Percentiles rank a stretch among this genome's conserved stretches.
phyloP scores from a whole-genome alignment of 2,888 invertebrate genomes.

The Cancer borealis region DNA sequence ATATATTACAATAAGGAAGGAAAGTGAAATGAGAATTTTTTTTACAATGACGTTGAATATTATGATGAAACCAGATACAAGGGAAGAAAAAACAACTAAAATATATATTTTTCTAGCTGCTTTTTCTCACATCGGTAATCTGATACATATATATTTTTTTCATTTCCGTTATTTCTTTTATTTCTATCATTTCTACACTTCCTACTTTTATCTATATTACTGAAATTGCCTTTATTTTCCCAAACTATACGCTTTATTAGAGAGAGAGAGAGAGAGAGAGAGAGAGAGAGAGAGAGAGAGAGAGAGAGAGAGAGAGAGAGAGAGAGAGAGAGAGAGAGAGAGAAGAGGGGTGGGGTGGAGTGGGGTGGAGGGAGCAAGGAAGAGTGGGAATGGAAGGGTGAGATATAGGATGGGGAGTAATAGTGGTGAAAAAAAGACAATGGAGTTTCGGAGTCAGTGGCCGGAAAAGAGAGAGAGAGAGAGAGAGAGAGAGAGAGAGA shows the following conservation, averaged over 20 bases:
- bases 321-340: constrained; percentile 39
- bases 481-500: constrained; percentile 40
- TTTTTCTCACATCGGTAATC: too few species aligned
- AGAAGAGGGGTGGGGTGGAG: neutral
- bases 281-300: constrained; percentile 24
- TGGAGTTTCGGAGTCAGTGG: neutral
- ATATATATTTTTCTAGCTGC: neutral
- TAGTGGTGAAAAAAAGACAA: constrained; percentile 35
- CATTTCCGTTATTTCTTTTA: neutral
- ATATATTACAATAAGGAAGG: neutral
- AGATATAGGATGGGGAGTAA: constrained; percentile 25
- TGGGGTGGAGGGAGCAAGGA: neutral
- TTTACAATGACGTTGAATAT: neutral
- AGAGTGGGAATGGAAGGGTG: neutral
- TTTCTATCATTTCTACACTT: constrained; percentile 7
- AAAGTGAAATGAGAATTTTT: neutral
- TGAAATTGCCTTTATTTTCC: neutral
- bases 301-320: constrained; percentile 48
- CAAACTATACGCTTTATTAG: neutral
- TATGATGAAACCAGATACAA: neutral
- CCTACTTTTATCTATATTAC: neutral
- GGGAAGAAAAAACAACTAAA: neutral
- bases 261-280: constrained; percentile 45
- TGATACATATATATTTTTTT: neutral
- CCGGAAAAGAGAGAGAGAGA: constrained; percentile 30